phyloP scores from a whole-genome alignment of 2,888 invertebrate species.

The Heliconius aoede region DNA sequence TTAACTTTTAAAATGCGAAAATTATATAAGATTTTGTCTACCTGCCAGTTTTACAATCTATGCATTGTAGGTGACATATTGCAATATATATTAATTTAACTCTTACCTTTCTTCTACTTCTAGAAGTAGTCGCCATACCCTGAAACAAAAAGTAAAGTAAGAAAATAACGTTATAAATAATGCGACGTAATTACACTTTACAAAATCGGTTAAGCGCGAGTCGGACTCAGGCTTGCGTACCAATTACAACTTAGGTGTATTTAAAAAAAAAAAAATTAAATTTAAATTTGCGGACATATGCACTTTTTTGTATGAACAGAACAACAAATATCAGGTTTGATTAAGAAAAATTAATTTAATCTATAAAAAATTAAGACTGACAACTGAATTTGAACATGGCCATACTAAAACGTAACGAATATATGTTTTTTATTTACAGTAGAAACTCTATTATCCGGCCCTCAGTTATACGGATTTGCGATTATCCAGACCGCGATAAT shows the following conservation, averaged over 20 bases:
- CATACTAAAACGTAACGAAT: neutral
- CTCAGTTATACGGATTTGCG: no score
- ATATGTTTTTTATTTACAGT: no score
- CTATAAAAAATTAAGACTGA: no score
- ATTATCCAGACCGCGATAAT: no score
- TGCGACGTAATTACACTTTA: neutral
- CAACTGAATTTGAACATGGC: neutral
- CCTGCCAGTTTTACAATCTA: neutral
- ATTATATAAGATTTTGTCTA: neutral
- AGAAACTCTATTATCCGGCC: no score
- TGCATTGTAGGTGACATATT: neutral
- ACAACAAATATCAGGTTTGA: no score
- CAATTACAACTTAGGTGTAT: no score
- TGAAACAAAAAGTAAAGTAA: slow-evolving; percentile 58
- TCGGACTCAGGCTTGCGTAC: no score
- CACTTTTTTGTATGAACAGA: no score
- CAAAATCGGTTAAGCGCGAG: neutral
- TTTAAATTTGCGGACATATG: no score
- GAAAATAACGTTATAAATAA: neutral
- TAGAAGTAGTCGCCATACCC: slow-evolving; percentile 77
- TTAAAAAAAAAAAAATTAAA: no score
- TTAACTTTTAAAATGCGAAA: neutral
- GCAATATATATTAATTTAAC: neutral
- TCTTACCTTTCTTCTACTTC: slow-evolving; percentile 68
- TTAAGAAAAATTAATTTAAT: no score